Conservation (phyloP, 2,797 vertebrate species). For the Apogon hyalosoma region DNA sequence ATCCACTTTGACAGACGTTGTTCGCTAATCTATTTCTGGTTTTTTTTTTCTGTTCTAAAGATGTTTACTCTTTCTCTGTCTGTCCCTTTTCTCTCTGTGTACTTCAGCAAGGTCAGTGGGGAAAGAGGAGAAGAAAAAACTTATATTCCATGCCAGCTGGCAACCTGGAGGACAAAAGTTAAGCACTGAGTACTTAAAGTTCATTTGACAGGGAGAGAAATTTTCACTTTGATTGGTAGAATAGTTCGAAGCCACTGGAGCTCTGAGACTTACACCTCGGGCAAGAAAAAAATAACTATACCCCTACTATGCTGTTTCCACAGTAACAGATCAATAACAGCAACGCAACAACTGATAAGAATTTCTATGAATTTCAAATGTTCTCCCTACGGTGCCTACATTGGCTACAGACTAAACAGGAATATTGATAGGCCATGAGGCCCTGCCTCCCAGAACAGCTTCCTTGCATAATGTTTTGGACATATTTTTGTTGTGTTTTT, state of each 20-base stretch:
- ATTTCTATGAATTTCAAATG: conserved; percentile 82
- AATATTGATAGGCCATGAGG: conserved; percentile 67
- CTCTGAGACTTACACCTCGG: conserved; percentile 37
- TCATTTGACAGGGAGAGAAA: conserved; percentile 44
- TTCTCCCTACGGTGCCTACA: conserved; percentile 58
- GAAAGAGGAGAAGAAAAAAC: conserved; percentile 36
- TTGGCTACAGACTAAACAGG: conserved; percentile 63
- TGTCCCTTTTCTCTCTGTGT: conserved; percentile 37
- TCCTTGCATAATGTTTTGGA: conserved; percentile 41
- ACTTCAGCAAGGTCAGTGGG: conserved; percentile 70
- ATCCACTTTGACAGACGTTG: conserved; percentile 82
- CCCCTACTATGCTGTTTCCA: conserved; percentile 53
- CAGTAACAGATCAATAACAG: conserved; percentile 75
- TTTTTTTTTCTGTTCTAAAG: conserved; percentile 63
- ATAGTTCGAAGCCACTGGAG: conserved; percentile 52
- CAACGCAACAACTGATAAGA: conserved; percentile 69
- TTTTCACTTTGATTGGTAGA: conserved; percentile 56
- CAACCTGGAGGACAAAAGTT: conserved; percentile 63
- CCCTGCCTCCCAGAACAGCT: conserved; percentile 29
- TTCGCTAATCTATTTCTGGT: conserved; percentile 79
- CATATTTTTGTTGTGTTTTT: conserved; percentile 21
- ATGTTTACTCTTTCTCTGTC: conserved; percentile 64
- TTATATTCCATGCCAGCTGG: conserved; percentile 49
- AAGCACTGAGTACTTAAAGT: conserved; percentile 49
- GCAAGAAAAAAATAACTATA: conserved; percentile 38